Conservation (phyloP, 2,113 vertebrate species). For the Eretmodus cyanostictus region DNA sequence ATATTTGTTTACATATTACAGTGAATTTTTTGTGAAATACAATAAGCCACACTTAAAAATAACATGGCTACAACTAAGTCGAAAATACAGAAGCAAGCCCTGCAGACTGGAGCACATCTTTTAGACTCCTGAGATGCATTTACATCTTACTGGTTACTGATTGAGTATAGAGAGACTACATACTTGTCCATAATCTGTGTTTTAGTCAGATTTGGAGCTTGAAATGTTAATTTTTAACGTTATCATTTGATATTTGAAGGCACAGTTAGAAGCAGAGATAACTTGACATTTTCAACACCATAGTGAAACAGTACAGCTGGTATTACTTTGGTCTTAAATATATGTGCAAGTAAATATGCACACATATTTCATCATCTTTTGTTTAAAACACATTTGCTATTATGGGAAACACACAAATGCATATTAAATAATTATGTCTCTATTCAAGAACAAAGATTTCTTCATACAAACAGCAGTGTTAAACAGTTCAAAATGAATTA, state of each 20-base stretch:
- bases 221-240: background rate
- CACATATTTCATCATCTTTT: background rate
- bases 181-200: background rate
- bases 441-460: background rate
- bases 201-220: background rate
- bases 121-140: background rate
- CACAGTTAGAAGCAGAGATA: constrained; percentile 4
- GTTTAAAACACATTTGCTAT: background rate
- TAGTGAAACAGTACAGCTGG: background rate
- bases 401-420: background rate
- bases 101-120: background rate
- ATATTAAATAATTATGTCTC: background rate
- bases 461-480: background rate
- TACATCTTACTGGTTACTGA: background rate
- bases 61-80: background rate
- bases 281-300: background rate
- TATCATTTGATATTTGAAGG: constrained; percentile 12
- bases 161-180: background rate
- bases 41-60: background rate
- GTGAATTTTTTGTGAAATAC: background rate
- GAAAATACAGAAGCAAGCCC: background rate
- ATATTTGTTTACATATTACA: background rate
- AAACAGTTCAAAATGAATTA: background rate
- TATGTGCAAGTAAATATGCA: background rate
- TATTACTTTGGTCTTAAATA: background rate